Percentiles rank a stretch among this genome's conserved stretches.
These are phyloP conservation scores for Cebus imitator DNA, from an alignment of 2,113 vertebrate species.

Conservation along the genomic window DNA sequence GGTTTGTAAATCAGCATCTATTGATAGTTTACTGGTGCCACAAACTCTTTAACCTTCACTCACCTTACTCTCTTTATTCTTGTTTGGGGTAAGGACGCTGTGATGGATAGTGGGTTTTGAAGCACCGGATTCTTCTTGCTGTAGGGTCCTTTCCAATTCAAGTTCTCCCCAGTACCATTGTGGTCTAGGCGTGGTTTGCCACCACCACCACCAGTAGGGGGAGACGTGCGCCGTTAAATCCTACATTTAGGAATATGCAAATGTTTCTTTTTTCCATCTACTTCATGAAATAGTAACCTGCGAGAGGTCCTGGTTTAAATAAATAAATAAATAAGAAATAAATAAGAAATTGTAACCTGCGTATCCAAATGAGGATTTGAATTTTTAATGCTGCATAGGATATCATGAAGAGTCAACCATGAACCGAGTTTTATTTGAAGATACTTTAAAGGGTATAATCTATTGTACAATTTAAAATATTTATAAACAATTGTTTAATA, in stretches of 20 bases:
- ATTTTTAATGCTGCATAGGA: background rate
- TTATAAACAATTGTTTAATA: background rate
- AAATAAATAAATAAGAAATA: no score
- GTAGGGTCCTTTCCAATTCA: background rate
- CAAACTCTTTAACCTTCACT: background rate
- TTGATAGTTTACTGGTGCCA: background rate
- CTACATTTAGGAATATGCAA: background rate
- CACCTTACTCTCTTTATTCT: background rate
- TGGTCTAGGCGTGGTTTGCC: background rate
- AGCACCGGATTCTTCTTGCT: background rate
- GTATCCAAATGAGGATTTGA: background rate
- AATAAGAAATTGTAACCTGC: background rate
- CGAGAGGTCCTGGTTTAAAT: no score
- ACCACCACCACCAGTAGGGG: constrained; percentile 64
- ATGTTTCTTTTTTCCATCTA: background rate
- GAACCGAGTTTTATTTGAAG: constrained; percentile 12
- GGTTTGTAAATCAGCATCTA: background rate
- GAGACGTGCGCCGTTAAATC: constrained; percentile 60
- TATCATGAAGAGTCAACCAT: background rate
- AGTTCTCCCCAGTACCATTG: background rate
- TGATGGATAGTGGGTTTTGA: background rate
- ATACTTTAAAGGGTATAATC: background rate
- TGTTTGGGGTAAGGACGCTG: background rate
- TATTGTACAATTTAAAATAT: background rate
- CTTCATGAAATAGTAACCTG: background rate